Evolutionary conservation across 2,888 invertebrate species (phyloP).

Genomic region (Lithophane socia): DNA sequence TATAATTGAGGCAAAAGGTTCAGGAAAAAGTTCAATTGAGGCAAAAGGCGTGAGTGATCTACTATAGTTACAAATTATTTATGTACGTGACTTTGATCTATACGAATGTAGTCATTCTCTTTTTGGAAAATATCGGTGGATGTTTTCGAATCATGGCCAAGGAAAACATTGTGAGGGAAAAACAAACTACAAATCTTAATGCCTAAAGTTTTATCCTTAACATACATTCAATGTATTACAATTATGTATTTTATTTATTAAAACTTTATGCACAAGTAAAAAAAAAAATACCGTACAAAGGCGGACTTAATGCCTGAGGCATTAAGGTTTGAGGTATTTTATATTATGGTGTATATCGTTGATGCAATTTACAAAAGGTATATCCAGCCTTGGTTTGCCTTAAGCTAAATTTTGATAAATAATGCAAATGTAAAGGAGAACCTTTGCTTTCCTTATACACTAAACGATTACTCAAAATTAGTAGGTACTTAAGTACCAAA

Average conservation of each 20-base stretch:
- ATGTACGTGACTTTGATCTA: slow-evolving; percentile 32
- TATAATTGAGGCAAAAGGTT: slow-evolving; percentile 40
- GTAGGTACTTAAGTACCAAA: not conserved
- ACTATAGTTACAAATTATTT: slow-evolving; percentile 10
- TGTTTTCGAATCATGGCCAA: slow-evolving; percentile 6
- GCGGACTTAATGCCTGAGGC: too few species aligned
- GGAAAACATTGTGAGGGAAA: slow-evolving; percentile 5
- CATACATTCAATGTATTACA: not conserved
- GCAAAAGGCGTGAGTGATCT: slow-evolving; percentile 39
- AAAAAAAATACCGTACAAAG: too few species aligned
- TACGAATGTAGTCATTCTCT: not conserved
- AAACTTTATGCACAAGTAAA: too few species aligned
- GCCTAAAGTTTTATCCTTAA: slow-evolving; percentile 17
- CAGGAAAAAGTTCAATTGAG: too few species aligned
- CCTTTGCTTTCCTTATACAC: too few species aligned
- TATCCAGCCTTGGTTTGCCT: too few species aligned
- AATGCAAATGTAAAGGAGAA: too few species aligned
- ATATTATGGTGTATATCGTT: not conserved
- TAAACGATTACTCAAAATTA: too few species aligned
- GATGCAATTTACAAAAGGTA: too few species aligned
- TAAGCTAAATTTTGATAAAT: too few species aligned
- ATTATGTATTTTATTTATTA: too few species aligned
- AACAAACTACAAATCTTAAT: not conserved
- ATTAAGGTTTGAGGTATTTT: too few species aligned
- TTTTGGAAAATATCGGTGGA: slow-evolving; percentile 15